Evolutionary conservation across 1,140 invertebrate species (phyloP), one percentile per base, ranked within the genome.

Genomic region (Dryas iulia): DNA sequence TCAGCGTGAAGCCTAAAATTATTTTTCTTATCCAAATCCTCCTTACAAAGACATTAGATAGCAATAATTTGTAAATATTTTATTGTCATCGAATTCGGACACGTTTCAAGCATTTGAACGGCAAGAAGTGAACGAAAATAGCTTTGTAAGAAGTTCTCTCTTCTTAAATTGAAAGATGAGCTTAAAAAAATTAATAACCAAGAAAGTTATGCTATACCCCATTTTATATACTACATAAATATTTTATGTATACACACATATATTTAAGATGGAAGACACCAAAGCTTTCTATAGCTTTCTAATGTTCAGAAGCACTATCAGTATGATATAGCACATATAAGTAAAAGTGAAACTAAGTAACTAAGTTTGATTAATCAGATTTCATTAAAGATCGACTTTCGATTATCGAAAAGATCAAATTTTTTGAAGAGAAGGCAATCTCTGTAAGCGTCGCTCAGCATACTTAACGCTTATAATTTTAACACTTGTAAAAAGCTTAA

Each of bases 401-500:
- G 14, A 58, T 58, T 28, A 58, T 30, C 25, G 25, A 58, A 28
- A 58, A 14, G 2, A 14, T 47, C 14, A n/a, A n/a, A n/a, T n/a
- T 62, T 53, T 62, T 47, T 53, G 14, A 14, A 26, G 39, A 18
- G 39, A 21, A 18, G 7, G 18, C 6, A 47, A 21, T 47, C 10
- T 14, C 33, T 47, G 39, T 8, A 6, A 18, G 39, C 14, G 39
- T 47, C 39, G 39, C 1, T 47, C 39, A 28, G 7, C 39, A 31
- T 52, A 31, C 39, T 52, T 14, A 30, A 21, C 0, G 47, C 24
- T 31, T 53, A 14, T 53, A 58, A 57, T 66, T 66, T 30, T 31
- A 47, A 39, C 30, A 58, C 25, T 66, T 24, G 54, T 84, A 47
- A 47, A 47, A 47, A 47, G 14, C 14, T 47, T 47, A 18, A 47